These are phyloP conservation scores for Halcyon senegalensis DNA, from an alignment of 2,113 vertebrate genomes.

Conservation along the genomic window DNA sequence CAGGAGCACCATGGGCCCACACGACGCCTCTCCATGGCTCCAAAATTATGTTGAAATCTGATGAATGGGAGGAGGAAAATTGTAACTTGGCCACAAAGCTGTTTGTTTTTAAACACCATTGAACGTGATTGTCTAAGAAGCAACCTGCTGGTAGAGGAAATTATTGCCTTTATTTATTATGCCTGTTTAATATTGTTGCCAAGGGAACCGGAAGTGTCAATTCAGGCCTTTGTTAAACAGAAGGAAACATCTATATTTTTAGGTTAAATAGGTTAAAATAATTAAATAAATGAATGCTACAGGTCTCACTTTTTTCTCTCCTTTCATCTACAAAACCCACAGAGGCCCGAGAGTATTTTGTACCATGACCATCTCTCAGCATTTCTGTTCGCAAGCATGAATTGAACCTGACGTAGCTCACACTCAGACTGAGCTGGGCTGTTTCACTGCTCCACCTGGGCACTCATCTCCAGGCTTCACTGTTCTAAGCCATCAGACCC, in stretches of 20 bases:
- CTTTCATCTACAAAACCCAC: rapidly evolving
- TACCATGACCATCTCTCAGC: rapidly evolving
- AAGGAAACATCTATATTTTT: conserved; percentile 31
- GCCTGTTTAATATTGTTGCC: conserved; percentile 53
- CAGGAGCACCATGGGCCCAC: rapidly evolving
- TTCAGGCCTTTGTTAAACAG: conserved; percentile 40
- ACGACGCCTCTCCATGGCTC: not conserved
- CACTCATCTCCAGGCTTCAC: not conserved
- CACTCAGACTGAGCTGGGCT: rapidly evolving
- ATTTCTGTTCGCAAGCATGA: not conserved
- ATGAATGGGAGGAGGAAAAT: not conserved
- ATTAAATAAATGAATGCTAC: not conserved
- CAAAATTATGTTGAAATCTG: not conserved
- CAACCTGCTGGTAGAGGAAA: conserved; percentile 18
- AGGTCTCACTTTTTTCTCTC: not conserved
- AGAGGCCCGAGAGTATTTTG: rapidly evolving
- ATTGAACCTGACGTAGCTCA: not conserved
- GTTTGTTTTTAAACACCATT: not conserved
- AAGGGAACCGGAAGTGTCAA: conserved; percentile 62
- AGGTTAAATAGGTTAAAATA: not conserved
- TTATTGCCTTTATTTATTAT: conserved; percentile 5
- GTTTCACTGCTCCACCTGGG: not conserved
- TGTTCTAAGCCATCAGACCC: not conserved
- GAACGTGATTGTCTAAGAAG: not conserved
- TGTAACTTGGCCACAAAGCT: not conserved